A percentile compares a stretch with the other conserved stretches of the same genome.
These are phyloP conservation scores for Drosophila pandora DNA, from an alignment of 1,140 invertebrate species.

Conservation along the genomic window DNA sequence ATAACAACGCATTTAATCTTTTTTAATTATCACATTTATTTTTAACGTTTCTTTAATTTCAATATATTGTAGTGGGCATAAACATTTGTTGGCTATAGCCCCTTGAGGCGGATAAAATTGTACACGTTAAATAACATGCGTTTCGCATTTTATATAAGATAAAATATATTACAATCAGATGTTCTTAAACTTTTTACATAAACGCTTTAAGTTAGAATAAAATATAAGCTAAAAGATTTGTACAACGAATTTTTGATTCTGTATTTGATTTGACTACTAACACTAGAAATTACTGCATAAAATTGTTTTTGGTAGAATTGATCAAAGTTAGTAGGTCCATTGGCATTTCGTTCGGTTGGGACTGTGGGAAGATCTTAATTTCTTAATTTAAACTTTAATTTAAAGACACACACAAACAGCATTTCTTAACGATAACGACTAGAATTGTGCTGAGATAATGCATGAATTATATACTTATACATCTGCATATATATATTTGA, in stretches of 20 bases:
- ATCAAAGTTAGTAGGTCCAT: constrained; percentile 37
- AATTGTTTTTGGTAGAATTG: constrained; percentile 35
- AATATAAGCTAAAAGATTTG: constrained; percentile 48
- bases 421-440: constrained; percentile 51
- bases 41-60: constrained; percentile 60
- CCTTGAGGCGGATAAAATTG: constrained; percentile 24
- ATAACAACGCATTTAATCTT: not conserved
- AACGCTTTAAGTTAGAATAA: constrained; percentile 21
- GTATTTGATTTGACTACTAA: constrained; percentile 40
- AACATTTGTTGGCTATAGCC: constrained; percentile 34
- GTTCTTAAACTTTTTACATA: constrained; percentile 49
- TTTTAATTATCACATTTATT: constrained; percentile 78
- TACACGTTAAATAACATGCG: constrained; percentile 3
- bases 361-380: constrained; percentile 25
- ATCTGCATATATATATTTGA: constrained; percentile 19
- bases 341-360: constrained; percentile 42
- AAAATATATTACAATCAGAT: constrained; percentile 42
- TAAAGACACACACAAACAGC: constrained; percentile 25
- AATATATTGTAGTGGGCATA: constrained; percentile 50
- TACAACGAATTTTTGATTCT: constrained; percentile 51
- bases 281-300: constrained; percentile 29
- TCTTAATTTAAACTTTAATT: constrained; percentile 20
- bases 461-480: constrained; percentile 8
- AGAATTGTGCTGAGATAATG: constrained; percentile 68
- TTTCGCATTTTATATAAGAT: constrained; percentile 21